These are phyloP conservation scores for Gonocerus acuteangulatus DNA, from an alignment of 2,888 invertebrate genomes.

Conservation along the genomic window DNA sequence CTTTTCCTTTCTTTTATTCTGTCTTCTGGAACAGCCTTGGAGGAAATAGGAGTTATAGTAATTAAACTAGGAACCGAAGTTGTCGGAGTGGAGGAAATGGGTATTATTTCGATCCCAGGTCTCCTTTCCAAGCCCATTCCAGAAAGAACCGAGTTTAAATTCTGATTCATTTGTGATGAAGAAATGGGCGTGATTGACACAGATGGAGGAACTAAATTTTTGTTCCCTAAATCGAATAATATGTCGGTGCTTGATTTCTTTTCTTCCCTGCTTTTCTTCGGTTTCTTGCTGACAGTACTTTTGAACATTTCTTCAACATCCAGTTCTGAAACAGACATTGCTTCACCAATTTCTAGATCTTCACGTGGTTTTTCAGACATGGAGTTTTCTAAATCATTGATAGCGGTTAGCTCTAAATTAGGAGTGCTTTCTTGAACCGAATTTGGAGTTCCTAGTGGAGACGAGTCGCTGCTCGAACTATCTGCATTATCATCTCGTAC, in stretches of 20 bases:
- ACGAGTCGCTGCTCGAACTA: slow-evolving; percentile 32
- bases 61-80: slow-evolving; percentile 68
- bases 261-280: slow-evolving; percentile 52
- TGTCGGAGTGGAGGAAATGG: slow-evolving; percentile 58
- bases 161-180: slow-evolving; percentile 43
- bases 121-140: slow-evolving; percentile 57
- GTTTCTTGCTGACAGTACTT: slow-evolving; percentile 48
- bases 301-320: slow-evolving; percentile 56
- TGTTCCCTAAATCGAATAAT: slow-evolving; percentile 47
- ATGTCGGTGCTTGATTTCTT: slow-evolving; percentile 46
- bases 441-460: slow-evolving; percentile 35
- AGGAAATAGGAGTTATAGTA: slow-evolving; percentile 71
- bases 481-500: slow-evolving; percentile 26
- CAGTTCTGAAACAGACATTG: slow-evolving; percentile 47
- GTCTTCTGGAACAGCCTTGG: slow-evolving; percentile 39
- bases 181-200: slow-evolving; percentile 56
- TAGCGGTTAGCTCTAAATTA: slow-evolving; percentile 24
- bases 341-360: slow-evolving; percentile 35
- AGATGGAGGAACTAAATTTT: slow-evolving; percentile 53
- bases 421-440: slow-evolving; percentile 29
- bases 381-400: slow-evolving; percentile 29
- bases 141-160: slow-evolving; percentile 53
- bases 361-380: slow-evolving; percentile 30
- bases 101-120: slow-evolving; percentile 79
- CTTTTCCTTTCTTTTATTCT: slow-evolving; percentile 37